A percentile compares a stretch with the other conserved stretches of the same genome.
Conservation (phyloP, 2,113 vertebrate species). For the Benitochromis conjunctus region DNA sequence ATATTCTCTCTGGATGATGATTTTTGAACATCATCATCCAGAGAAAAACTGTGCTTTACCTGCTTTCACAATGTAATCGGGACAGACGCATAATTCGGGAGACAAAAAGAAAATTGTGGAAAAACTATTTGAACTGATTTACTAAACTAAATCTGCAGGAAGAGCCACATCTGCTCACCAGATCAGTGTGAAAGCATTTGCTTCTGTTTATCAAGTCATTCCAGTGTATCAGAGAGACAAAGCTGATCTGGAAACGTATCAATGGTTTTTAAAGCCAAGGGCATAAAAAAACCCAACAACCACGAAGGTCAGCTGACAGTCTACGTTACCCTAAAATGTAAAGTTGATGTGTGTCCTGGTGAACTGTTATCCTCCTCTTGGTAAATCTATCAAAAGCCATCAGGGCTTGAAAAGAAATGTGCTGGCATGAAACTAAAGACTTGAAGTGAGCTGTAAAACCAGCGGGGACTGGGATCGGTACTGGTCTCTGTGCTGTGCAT, state of each 20-base stretch:
- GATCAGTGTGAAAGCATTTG: slow-evolving; percentile 41
- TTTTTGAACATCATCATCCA: background rate
- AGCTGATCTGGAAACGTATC: slow-evolving; percentile 9
- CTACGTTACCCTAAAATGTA: background rate
- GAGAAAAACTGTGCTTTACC: background rate
- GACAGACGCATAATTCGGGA: background rate
- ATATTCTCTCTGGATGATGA: background rate
- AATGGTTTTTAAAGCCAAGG: slow-evolving; percentile 4
- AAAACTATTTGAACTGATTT: slow-evolving; percentile 29
- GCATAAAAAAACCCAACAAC: background rate
- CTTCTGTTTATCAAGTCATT: slow-evolving; percentile 45
- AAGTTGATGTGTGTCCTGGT: slow-evolving; percentile 1
- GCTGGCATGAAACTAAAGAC: slow-evolving; percentile 47
- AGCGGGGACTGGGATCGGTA: slow-evolving; percentile 22
- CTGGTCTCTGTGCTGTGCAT: background rate
- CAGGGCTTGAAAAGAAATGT: slow-evolving; percentile 26
- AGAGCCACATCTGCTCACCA: slow-evolving; percentile 49
- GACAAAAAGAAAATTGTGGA: background rate
- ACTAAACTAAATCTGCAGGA: slow-evolving; percentile 5
- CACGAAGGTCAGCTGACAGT: slow-evolving; percentile 8
- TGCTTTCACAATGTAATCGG: background rate
- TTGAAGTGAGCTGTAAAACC: slow-evolving; percentile 42
- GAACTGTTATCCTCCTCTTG: background rate
- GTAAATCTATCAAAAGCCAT: slow-evolving; percentile 30
- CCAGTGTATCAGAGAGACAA: slow-evolving; percentile 10